These are phyloP conservation scores for Drosophila arizonae DNA, from an alignment of 1,140 invertebrate species.

Conservation along the genomic window DNA sequence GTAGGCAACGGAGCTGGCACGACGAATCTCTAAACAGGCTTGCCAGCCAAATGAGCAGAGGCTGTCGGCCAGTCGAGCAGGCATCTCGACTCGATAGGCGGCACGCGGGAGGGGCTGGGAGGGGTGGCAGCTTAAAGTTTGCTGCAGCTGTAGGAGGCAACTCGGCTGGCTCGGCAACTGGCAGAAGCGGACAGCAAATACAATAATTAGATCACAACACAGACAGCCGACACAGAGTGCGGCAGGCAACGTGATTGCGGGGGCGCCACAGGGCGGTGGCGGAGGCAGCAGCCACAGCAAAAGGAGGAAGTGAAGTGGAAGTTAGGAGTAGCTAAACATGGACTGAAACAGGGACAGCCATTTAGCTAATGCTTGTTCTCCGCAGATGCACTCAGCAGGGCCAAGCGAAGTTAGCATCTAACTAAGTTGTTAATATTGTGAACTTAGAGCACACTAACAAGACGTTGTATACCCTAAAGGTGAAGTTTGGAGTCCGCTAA, in stretches of 20 bases:
- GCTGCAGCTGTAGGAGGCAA: constrained; percentile 35
- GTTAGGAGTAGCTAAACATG: constrained; percentile 35
- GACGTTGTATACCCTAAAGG: constrained; percentile 31
- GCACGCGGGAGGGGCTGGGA: too few species aligned
- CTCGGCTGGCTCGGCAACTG: constrained; percentile 40
- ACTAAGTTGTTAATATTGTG: constrained; percentile 53
- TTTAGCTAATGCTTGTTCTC: constrained; percentile 18
- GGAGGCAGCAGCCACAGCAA: background rate
- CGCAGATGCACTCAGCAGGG: constrained; percentile 20
- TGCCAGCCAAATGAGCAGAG: constrained; percentile 42
- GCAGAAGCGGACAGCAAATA: constrained; percentile 77
- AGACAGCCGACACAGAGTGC: constrained; percentile 53
- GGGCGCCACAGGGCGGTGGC: background rate
- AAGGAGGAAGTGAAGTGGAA: constrained; percentile 37
- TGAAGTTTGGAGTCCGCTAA: too few species aligned
- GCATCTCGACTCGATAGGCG: constrained; percentile 3
- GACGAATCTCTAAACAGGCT: constrained; percentile 43
- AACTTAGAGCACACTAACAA: constrained; percentile 18
- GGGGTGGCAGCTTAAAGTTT: background rate
- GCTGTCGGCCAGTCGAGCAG: constrained; percentile 23
- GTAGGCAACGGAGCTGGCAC: constrained; percentile 9
- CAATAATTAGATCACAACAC: constrained; percentile 77
- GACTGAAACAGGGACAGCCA: constrained; percentile 1
- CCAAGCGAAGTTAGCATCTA: constrained; percentile 24
- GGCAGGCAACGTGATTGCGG: constrained; percentile 55